A percentile compares a stretch with the other conserved stretches of the same genome.
phyloP scores from a whole-genome alignment of 2,113 vertebrate species.

The Chaetodon auriga region DNA sequence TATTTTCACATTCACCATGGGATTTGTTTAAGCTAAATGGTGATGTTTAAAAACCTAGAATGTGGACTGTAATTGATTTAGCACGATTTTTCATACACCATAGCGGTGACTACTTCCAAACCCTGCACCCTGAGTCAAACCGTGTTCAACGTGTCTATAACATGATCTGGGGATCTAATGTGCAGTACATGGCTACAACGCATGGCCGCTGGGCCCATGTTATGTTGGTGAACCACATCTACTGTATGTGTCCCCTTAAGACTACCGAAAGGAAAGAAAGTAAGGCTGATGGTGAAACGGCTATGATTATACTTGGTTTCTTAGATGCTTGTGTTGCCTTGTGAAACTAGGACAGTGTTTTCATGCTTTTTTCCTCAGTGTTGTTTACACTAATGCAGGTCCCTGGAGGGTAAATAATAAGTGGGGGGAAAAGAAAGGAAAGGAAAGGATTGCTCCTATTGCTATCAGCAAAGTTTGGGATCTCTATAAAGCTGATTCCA shows the following conservation, averaged over 20 bases:
- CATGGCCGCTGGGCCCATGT: constrained; percentile 62
- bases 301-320: constrained; percentile 70
- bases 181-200: constrained; percentile 49
- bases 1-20: constrained; percentile 18
- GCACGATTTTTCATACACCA: constrained; percentile 44
- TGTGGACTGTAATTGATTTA: constrained; percentile 51
- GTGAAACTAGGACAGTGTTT: constrained; percentile 87
- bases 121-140: constrained; percentile 24
- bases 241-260: constrained; percentile 34
- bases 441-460: constrained; percentile 90
- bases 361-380: constrained; percentile 84
- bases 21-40: constrained; percentile 29
- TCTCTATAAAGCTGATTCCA: constrained; percentile 88
- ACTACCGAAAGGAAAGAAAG: constrained; percentile 54
- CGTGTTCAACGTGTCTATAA: constrained; percentile 59
- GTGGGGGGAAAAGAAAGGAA: constrained; percentile 61
- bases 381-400: constrained; percentile 90
- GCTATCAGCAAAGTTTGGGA: constrained; percentile 87
- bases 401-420: constrained; percentile 85
- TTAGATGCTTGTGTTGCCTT: constrained; percentile 73
- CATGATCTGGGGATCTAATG: constrained; percentile 57
- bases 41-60: constrained; percentile 23
- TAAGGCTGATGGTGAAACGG: constrained; percentile 51
- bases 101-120: constrained; percentile 56
- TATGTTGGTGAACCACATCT: constrained; percentile 47